These are phyloP conservation scores for Oscheius myriophilus DNA, from an alignment of 2,888 invertebrate species.

Conservation along the genomic window DNA sequence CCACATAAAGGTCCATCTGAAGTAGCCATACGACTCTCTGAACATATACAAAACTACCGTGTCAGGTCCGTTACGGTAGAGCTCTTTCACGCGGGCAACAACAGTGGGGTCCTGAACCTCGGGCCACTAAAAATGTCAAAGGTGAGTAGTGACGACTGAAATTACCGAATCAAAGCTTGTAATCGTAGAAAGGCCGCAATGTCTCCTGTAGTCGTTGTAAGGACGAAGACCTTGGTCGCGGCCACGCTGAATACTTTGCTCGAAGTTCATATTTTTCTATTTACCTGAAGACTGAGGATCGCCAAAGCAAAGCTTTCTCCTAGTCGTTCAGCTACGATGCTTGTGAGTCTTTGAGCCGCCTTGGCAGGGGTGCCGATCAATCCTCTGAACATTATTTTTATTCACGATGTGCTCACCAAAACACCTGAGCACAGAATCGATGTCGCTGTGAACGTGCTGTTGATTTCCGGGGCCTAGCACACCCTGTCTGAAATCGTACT, in stretches of 20 bases:
- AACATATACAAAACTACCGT: constrained; percentile 27
- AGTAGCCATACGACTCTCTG: background rate
- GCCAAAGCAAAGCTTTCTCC: constrained; percentile 79
- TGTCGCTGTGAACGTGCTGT: background rate
- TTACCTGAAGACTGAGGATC: constrained; percentile 80
- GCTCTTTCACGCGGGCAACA: constrained; percentile 56
- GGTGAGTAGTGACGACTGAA: background rate
- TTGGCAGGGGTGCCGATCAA: constrained; percentile 89
- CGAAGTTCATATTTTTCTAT: background rate
- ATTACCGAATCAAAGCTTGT: constrained; percentile 26
- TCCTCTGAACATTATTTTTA: constrained; percentile 87
- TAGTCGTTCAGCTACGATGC: constrained; percentile 73
- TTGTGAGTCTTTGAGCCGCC: constrained; percentile 81
- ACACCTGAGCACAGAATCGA: constrained; percentile 17
- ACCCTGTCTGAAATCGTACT: constrained; percentile 12
- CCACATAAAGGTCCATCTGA: constrained; percentile 73
- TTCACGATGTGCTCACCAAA: background rate
- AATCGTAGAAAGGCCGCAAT: constrained; percentile 85
- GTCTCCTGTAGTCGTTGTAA: constrained; percentile 86
- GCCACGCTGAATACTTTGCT: constrained; percentile 74
- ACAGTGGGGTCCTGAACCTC: constrained; percentile 63
- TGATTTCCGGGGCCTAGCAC: background rate
- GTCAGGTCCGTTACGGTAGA: constrained; percentile 50
- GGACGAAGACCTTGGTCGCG: constrained; percentile 88
- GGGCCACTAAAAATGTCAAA: constrained; percentile 46